Evolutionary conservation across 2,888 invertebrate genomes (phyloP).

Genomic region (Orthonevra nobilis): DNA sequence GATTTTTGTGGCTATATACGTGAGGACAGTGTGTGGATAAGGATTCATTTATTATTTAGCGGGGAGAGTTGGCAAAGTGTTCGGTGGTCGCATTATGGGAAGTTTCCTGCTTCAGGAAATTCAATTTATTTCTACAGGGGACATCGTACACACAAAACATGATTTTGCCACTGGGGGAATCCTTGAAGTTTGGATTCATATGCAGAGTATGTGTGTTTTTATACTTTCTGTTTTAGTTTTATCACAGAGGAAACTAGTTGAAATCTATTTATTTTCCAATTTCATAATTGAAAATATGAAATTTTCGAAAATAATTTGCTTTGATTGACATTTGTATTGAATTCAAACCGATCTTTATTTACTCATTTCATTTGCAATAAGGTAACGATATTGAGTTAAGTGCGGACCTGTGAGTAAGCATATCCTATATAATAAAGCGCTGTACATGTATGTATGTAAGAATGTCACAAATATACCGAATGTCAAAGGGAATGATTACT

Average conservation of each 20-base stretch:
- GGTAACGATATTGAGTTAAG: too few relatives aligned
- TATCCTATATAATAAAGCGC: too few relatives aligned
- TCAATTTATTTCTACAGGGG: conserved; percentile 61
- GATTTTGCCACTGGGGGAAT: conserved; percentile 51
- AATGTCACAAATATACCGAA: too few relatives aligned
- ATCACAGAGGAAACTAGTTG: conserved; percentile 49
- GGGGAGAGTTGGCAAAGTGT: conserved; percentile 53
- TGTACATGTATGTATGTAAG: too few relatives aligned
- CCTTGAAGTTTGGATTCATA: conserved; percentile 11
- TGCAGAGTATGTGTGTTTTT: conserved; percentile 26
- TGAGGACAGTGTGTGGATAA: conserved; percentile 53
- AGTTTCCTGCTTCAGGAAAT: conserved; percentile 68
- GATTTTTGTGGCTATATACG: conserved; percentile 53
- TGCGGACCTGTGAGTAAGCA: too few relatives aligned
- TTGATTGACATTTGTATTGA: conserved; percentile 39
- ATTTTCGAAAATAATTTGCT: conserved; percentile 38
- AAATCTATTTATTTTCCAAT: conserved; percentile 51
- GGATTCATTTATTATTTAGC: conserved; percentile 66
- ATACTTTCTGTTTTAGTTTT: conserved; percentile 30
- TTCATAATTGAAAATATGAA: conserved; percentile 35
- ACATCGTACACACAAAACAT: conserved; percentile 36
- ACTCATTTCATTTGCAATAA: too few relatives aligned
- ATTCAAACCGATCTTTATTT: not conserved
- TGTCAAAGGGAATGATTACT: too few relatives aligned
- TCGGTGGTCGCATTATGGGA: conserved; percentile 54